Evolutionary conservation across 1,140 invertebrate species (phyloP), one percentile per base, ranked within the genome.

Genomic region (Akabosia matsudoensis): DNA sequence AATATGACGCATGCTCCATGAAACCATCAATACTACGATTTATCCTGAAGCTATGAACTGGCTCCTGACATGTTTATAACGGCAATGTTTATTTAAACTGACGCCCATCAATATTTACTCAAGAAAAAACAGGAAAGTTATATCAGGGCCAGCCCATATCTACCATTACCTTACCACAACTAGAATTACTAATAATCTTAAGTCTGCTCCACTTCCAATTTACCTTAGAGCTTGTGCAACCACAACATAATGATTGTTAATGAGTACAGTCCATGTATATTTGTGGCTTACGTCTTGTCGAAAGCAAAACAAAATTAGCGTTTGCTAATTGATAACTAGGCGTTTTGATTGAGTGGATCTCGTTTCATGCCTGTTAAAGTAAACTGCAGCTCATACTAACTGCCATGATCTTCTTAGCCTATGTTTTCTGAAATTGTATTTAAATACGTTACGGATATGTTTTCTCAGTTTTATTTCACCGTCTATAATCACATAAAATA

Each of bases 91-190:
- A 22, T 16, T 16, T 13, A 56, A 56, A 56, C 18, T 56, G 54
- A 56, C 54, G 54, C 54, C 54, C 54, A 56, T 45, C 3, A 56
- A 22, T 56, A 24, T 56, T 56, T 56, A 56, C 54, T n/a, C 37
- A 10, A 10, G 7, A 45, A 45, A 45, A 10, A 22, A 56, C 14
- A 56, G 54, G 7, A 13, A 56, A 13, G 7, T 13, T 56, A 7
- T 56, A 3, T 56, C 54, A 45, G 37, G 7, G 37, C 7, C 18
- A 45, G 18, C 18, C 37, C 37, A 45, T 45, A 45, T 45, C 37
- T 45, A 45, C 37, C 37, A 10, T 18, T 45, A 7, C 18, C 7
- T 18, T 18, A 10, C 7, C 37, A 10, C 18, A 45, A 10, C 37
- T 45, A 10, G 7, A 45, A 45, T 45, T 18, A 45, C 37, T 18